Percentiles rank a stretch among this genome's conserved stretches.
Evolutionary conservation across 2,113 vertebrate genomes (phyloP).

Genomic region (Cebus imitator): DNA sequence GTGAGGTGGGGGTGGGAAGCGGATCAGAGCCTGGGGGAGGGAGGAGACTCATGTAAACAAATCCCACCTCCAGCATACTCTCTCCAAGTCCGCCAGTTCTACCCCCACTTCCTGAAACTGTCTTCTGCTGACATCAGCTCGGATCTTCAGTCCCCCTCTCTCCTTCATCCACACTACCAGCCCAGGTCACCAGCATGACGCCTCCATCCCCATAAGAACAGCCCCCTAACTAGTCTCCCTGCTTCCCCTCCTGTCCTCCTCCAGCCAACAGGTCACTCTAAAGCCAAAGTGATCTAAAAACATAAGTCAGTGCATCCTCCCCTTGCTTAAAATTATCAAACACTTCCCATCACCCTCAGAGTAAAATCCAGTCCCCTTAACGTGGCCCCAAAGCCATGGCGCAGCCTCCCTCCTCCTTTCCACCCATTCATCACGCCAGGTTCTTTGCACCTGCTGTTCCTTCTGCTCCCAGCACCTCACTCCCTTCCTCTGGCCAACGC

Average conservation of each 20-base stretch:
- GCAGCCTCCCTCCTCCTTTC: neutral
- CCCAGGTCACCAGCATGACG: neutral
- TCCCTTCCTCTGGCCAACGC: neutral
- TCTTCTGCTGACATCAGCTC: neutral
- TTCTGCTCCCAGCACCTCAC: neutral
- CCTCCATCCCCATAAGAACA: neutral
- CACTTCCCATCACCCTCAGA: neutral
- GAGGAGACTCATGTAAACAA: neutral
- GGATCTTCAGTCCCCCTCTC: no score
- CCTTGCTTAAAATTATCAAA: neutral
- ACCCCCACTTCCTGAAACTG: neutral
- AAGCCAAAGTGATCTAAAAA: neutral
- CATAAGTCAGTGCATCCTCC: neutral
- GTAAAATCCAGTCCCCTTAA: neutral
- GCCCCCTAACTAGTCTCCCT: neutral
- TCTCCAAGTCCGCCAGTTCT: neutral
- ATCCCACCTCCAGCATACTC: neutral
- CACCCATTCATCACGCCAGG: neutral
- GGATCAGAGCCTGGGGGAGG: no score
- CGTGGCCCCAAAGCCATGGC: neutral
- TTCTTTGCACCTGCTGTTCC: neutral
- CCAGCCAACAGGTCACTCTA: neutral
- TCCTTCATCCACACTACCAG: neutral
- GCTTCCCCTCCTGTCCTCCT: neutral
- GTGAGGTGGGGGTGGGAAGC: neutral